Percentiles rank a stretch among this genome's conserved stretches.
These are phyloP conservation scores for Tragulus kanchil DNA, from an alignment of 2,113 vertebrate genomes.

Conservation along the genomic window DNA sequence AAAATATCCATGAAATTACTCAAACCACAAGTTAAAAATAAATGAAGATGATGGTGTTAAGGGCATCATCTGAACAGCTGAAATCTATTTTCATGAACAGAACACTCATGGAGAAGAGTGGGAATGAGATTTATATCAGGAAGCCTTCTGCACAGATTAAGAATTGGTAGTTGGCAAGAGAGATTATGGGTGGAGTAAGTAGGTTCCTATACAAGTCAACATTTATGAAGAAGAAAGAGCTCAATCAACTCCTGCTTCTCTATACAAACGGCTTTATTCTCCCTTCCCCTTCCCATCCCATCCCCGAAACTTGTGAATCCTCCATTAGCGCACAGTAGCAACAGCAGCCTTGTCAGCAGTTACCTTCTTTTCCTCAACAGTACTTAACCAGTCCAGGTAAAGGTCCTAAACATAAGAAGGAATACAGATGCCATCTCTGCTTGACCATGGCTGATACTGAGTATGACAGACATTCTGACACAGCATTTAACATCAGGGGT, in stretches of 20 bases:
- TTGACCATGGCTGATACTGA: not conserved
- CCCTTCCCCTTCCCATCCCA: not conserved
- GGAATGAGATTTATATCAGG: not conserved
- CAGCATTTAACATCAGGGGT: not conserved
- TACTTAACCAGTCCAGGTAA: not conserved
- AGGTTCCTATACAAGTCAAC: not conserved
- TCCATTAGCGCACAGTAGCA: not conserved
- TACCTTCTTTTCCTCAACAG: not conserved
- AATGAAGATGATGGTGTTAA: not conserved
- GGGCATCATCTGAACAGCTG: not conserved
- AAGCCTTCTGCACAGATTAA: not conserved
- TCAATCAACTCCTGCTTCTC: not conserved
- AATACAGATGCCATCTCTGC: not conserved
- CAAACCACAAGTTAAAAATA: constrained; percentile 49
- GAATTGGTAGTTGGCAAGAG: not conserved
- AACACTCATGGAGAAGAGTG: not conserved
- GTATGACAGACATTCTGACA: not conserved
- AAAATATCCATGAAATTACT: constrained; percentile 26
- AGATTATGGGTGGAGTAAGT: not conserved
- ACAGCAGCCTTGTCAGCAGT: not conserved
- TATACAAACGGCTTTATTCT: not conserved
- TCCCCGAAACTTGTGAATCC: not conserved
- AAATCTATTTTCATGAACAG: not conserved
- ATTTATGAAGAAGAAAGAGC: not conserved
- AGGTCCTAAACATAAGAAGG: not conserved